phyloP scores from a whole-genome alignment of 2,888 invertebrate species.

The Miltochrista miniata region DNA sequence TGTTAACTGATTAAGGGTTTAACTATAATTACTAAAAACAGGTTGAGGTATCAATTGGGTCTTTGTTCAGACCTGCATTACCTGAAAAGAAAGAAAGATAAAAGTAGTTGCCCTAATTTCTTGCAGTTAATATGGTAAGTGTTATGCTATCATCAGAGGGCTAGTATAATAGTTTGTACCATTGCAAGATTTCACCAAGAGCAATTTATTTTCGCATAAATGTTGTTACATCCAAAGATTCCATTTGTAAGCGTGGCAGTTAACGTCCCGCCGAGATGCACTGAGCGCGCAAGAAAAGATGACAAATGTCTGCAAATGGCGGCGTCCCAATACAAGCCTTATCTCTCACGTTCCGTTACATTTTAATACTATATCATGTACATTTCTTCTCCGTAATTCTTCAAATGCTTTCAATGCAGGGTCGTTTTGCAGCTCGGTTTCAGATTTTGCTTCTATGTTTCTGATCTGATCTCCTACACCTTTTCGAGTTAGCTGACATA shows the following conservation, averaged over 20 bases:
- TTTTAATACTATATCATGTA: constrained; percentile 37
- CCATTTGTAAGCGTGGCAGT: constrained; percentile 27
- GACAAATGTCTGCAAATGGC: constrained; percentile 37
- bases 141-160: too few relatives aligned
- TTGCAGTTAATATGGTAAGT: too few relatives aligned
- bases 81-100: too few relatives aligned
- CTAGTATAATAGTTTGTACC: too few relatives aligned
- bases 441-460: neutral
- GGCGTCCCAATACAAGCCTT: constrained; percentile 37
- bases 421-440: constrained; percentile 1
- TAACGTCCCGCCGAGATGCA: constrained; percentile 27
- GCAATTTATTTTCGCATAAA: constrained; percentile 12
- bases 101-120: too few relatives aligned
- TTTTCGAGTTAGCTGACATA: neutral
- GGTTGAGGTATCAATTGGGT: too few relatives aligned
- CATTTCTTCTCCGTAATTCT: neutral
- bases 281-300: constrained; percentile 34
- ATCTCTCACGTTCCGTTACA: constrained; percentile 59
- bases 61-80: too few relatives aligned
- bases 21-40: too few relatives aligned
- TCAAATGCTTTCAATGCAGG: constrained; percentile 11
- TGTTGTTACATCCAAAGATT: constrained; percentile 9
- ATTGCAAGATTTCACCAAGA: neutral
- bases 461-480: neutral
- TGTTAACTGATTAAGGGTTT: too few relatives aligned